These are phyloP conservation scores for Brotogeris chrysoptera DNA, from an alignment of 2,797 vertebrate genomes.

Conservation along the genomic window DNA sequence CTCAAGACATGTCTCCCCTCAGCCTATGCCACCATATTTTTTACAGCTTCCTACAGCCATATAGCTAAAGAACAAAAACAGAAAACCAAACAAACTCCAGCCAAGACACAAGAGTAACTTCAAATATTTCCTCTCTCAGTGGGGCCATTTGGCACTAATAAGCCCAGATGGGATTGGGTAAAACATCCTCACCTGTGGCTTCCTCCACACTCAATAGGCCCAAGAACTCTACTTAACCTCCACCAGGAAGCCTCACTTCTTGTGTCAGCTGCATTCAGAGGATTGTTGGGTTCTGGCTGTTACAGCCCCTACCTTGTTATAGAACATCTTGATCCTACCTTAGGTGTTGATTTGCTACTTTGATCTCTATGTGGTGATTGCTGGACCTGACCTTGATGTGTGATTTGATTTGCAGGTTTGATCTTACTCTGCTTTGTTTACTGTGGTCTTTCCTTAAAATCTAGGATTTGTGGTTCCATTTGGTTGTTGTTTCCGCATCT, in stretches of 20 bases:
- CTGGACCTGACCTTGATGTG: background rate
- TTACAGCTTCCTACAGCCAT: background rate
- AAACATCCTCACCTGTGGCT: fast-evolving
- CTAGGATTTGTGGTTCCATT: fast-evolving
- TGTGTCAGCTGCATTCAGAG: fast-evolving
- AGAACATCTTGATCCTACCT: fast-evolving
- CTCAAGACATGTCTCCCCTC: fast-evolving
- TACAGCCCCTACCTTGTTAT: fast-evolving
- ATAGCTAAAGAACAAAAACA: fast-evolving
- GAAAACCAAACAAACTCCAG: fast-evolving
- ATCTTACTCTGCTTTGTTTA: fast-evolving
- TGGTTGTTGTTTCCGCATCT: background rate
- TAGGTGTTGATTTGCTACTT: fast-evolving
- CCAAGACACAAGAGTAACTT: fast-evolving
- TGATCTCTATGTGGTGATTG: background rate
- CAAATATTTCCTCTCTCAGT: background rate
- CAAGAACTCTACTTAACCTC: background rate
- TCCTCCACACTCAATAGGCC: fast-evolving
- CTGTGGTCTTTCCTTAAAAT: background rate
- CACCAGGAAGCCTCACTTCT: fast-evolving
- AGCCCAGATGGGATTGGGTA: background rate
- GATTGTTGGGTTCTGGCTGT: fast-evolving
- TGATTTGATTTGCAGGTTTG: background rate
- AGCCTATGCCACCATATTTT: fast-evolving
- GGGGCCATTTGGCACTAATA: too few species aligned